Conservation (phyloP, 2,113 vertebrate species). For the Oostethus manadensis region DNA sequence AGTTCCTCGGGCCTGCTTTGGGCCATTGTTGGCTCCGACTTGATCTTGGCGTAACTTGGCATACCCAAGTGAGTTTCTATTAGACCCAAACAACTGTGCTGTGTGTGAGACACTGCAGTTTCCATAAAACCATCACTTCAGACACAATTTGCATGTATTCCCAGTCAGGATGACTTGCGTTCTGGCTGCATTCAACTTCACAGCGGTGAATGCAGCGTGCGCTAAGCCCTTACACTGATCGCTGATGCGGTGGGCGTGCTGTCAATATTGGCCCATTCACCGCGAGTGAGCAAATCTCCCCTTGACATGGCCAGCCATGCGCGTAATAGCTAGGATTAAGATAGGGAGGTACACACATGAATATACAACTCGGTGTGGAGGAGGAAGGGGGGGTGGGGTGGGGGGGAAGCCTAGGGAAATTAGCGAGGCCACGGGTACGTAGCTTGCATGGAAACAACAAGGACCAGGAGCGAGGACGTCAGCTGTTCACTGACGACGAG, state of each 20-base stretch:
- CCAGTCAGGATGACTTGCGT: conserved; percentile 46
- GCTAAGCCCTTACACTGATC: conserved; percentile 60
- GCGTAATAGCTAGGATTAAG: conserved; percentile 72
- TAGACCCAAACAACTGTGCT: not conserved
- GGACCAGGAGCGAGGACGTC: conserved; percentile 42
- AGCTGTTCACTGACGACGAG: conserved; percentile 41
- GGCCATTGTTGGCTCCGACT: not conserved
- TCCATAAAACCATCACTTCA: conserved; percentile 21
- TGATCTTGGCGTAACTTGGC: not conserved
- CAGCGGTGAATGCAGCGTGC: conserved; percentile 33
- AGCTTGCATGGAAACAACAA: conserved; percentile 31
- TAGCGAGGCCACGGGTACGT: conserved; percentile 36
- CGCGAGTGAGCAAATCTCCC: conserved; percentile 65
- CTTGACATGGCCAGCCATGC: conserved; percentile 67
- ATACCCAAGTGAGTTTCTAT: not conserved
- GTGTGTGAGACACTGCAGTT: conserved; percentile 3
- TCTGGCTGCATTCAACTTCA: conserved; percentile 32
- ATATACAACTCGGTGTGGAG: conserved; percentile 60
- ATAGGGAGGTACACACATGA: conserved; percentile 70
- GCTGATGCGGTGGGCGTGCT: conserved; percentile 59
- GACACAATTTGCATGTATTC: conserved; percentile 51
- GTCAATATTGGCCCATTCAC: conserved; percentile 71
- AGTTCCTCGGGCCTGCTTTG: not conserved
- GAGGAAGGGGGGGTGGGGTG: conserved; percentile 22
- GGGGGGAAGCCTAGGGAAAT: conserved; percentile 39